phyloP scores from a whole-genome alignment of 2,888 invertebrate genomes.

The Nemapogon koenigi region DNA sequence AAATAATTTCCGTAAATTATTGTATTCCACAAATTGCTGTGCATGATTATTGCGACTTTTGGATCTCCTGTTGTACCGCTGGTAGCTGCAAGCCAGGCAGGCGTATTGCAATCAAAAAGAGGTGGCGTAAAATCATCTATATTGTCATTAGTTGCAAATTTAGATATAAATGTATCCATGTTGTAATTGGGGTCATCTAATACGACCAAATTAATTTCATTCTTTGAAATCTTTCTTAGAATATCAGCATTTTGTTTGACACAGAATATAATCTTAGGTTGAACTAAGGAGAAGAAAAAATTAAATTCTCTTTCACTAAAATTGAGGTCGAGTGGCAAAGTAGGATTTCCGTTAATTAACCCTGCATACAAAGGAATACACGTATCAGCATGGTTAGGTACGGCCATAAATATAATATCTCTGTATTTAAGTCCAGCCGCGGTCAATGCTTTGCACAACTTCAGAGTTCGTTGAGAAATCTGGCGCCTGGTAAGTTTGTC shows the following conservation, averaged over 20 bases:
- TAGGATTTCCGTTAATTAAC: background rate
- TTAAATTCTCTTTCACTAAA: background rate
- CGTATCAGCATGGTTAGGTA: background rate
- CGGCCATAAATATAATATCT: background rate
- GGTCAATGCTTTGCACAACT: background rate
- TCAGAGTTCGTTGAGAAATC: background rate
- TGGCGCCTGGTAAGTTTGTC: background rate
- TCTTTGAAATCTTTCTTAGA: no score
- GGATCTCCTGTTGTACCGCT: conserved; percentile 35
- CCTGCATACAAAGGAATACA: conserved; percentile 1
- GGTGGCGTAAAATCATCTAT: no score
- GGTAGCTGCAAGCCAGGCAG: conserved; percentile 32
- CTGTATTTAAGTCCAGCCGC: background rate
- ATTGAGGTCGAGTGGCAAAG: background rate
- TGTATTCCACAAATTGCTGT: conserved; percentile 1
- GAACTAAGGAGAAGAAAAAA: conserved; percentile 15
- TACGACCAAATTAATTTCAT: conserved; percentile 23
- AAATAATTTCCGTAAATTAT: conserved; percentile 1
- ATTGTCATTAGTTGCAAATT: no score
- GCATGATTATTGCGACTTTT: conserved; percentile 27
- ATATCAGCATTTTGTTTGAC: conserved; percentile 23
- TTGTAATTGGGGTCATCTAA: conserved; percentile 26
- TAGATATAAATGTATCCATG: no score
- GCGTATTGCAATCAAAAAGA: conserved; percentile 24
- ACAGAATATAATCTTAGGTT: conserved; percentile 30